phyloP scores from a whole-genome alignment of 2,888 invertebrate genomes.

The Synanthedon myopaeformis region DNA sequence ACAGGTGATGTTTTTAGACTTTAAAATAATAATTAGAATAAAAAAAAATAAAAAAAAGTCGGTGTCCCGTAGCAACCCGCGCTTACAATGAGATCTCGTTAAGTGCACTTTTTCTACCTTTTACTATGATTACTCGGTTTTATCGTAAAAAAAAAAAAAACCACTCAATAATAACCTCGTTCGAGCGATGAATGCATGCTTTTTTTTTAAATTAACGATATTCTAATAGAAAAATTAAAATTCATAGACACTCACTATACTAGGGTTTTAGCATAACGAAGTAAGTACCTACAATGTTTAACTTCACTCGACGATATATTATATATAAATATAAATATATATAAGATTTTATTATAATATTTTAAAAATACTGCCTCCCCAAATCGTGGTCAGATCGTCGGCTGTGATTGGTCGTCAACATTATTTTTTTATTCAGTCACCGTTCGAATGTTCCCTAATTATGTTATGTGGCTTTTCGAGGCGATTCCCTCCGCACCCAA shows the following conservation, averaged over 20 bases:
- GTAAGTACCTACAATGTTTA: slow-evolving; percentile 36
- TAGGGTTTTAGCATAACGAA: slow-evolving; percentile 20
- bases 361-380: slow-evolving; percentile 37
- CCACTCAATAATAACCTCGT: slow-evolving; percentile 10
- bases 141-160: slow-evolving; percentile 16
- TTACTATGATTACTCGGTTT: slow-evolving; percentile 32
- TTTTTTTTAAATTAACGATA: slow-evolving; percentile 22
- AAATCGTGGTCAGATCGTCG: slow-evolving; percentile 24
- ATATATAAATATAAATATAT: too few relatives aligned
- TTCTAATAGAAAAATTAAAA: slow-evolving; percentile 18
- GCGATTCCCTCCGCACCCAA: slow-evolving; percentile 30
- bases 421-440: slow-evolving; percentile 38
- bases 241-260: slow-evolving; percentile 13
- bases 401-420: slow-evolving; percentile 44
- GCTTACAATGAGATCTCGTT: slow-evolving; percentile 50
- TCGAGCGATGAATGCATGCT: slow-evolving; percentile 1
- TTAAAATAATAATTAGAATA: slow-evolving; percentile 58
- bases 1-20: slow-evolving; percentile 57
- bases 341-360: slow-evolving; percentile 31
- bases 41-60: slow-evolving; percentile 38
- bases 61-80: slow-evolving; percentile 21
- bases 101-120: slow-evolving; percentile 37
- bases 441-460: slow-evolving; percentile 49
- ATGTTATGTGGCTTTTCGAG: slow-evolving; percentile 28
- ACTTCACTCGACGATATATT: too few relatives aligned